phyloP scores from a whole-genome alignment of 2,113 vertebrate genomes.

The Cynopterus brachyotis region DNA sequence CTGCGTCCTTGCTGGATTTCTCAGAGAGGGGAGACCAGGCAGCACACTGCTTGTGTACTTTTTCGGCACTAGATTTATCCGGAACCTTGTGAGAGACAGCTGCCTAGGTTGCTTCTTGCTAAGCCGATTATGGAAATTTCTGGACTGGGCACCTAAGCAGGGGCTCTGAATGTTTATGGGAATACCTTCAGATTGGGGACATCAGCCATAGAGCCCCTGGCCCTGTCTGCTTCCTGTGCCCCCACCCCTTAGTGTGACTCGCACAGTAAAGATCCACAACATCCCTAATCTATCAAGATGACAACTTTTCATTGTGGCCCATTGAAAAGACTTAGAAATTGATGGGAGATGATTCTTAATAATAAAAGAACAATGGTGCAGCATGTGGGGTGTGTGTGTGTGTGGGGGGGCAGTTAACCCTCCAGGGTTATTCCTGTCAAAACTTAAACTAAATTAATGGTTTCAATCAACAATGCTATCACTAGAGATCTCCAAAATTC shows the following conservation, averaged over 20 bases:
- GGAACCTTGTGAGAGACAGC: not conserved
- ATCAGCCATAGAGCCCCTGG: not conserved
- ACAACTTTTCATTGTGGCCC: not conserved
- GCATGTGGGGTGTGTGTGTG: not conserved
- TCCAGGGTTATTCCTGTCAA: not conserved
- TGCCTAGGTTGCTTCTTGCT: not conserved
- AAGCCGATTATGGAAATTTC: not conserved
- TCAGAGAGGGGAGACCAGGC: not conserved
- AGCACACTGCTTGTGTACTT: not conserved
- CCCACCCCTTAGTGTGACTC: not conserved
- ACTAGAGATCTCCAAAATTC: not conserved
- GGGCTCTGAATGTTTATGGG: not conserved
- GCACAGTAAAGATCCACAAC: not conserved
- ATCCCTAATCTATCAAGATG: not conserved
- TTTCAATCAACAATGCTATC: not conserved
- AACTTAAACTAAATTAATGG: not conserved
- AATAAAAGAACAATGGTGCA: not conserved
- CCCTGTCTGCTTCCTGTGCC: not conserved
- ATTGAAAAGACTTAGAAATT: not conserved
- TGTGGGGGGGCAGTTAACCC: fast-evolving
- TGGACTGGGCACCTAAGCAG: not conserved
- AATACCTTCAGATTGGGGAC: not conserved
- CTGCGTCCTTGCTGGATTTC: not conserved
- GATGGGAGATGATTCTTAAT: not conserved
- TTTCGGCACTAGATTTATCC: not conserved